Evolutionary conservation across 2,888 invertebrate genomes (phyloP), one percentile per base, ranked within the genome.

Genomic region (Hemistola chrysoprasaria): DNA sequence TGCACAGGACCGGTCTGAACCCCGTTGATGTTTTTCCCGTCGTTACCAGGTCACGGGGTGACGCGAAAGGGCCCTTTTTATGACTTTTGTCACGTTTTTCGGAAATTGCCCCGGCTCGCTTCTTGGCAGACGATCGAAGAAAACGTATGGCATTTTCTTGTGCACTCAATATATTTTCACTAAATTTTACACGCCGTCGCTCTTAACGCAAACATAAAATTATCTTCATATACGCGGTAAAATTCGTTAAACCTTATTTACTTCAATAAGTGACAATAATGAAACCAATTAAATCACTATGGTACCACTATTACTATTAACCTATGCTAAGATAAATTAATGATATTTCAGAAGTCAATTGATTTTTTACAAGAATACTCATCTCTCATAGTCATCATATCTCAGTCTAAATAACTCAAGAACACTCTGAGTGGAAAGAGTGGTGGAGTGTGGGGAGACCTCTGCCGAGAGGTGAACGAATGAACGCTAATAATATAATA

Each of bases 41-140:
- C 21, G 40, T 42, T 40, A 41, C 48, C 33, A 33, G 45, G 50
- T 56, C 59, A 36, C 54, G 41, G 50, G 39, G 29, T 28, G 37
- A 26, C 38, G 31, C 25, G 33, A 40, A 44, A 32, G 51, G 50
- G 61, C 62, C 62, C 67, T 67, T 72, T 75, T 75, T 73, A 74
- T 71, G 74, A 68, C 54, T 61, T 70, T 68, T 71, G 77, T 73
- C 75, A 72, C 76, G 71, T 72, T 72, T 73, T 68, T 61, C 59
- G 62, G 69, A 72, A 74, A 76, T 75, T 74, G 71, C 67, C 53
- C 62, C 55, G 52, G 55, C 52, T 59, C 59, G 53, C 50, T 53
- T 45, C 50, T 57, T 42, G 53, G 58, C 53, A 50, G 53, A 47
- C 62, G 59, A 62, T 58, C 60, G 60, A 62, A 65, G 62, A 51